Base-by-base conservation (phyloP, 2,113 vertebrate species). In the Odobenus rosmarus region DNA sequence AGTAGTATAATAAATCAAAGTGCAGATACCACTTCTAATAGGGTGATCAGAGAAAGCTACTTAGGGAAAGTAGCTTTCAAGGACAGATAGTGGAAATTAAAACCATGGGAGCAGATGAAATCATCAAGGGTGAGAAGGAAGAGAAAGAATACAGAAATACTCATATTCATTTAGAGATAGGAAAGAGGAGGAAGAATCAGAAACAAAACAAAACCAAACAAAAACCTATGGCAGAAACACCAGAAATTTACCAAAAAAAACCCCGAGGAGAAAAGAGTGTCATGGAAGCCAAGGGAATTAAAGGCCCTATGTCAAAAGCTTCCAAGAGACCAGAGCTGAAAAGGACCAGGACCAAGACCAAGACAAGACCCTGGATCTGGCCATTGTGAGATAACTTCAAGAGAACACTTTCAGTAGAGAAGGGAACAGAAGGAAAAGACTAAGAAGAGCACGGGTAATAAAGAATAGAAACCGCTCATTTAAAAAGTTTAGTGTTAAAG, bases 381-480 rank as follows among this genome's bases (percentile, higher is more conserved):
- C 16, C 49, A n/a, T 0, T 28, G 16, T 7, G 14, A 49, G 46
- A 79, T n/a, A 23, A n/a, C n/a, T 46, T 46, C 33, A 80, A 91
- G 33, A 80, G 16, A 82, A 95, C 1, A 42, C 33, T 80, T 55
- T 26, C 4, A 46, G 42, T 5, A 67, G 36, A 80, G 26, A 61
- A 69, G 18, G 80, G 2, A 23, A 6, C 0, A 31, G 42, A 87
- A 71, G 42, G 26, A 93, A 46, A 28, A 42, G 24, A 16, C 9
- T 5, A 42, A 51, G 33, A 62, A 71, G 51, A 4, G 6, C 51
- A 77, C 1, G 14, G 36, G 33, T 7, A 87, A 59, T 31, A 36
- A 77, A 88, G 49, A 84, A n/a, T 18, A 92, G 80, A 97, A 88
- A 90, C 74, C 11, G n/a, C 16, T 80, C 31, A 93, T 3, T 77